Evolutionary conservation across 2,888 invertebrate genomes (phyloP).

Genomic region (Ecdyonurus torrentis): DNA sequence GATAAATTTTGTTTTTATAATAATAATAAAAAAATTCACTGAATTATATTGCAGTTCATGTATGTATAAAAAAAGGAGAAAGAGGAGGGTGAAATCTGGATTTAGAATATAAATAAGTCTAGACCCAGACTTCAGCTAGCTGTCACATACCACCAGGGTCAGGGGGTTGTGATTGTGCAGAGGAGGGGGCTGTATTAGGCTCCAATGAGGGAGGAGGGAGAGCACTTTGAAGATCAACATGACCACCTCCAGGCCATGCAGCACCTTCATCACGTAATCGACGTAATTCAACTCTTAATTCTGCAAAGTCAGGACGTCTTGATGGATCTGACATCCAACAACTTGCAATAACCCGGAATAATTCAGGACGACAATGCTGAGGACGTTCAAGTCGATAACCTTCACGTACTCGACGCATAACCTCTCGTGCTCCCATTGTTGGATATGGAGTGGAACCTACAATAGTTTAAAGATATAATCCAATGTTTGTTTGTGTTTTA

Average conservation of each 20-base stretch:
- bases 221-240: neutral
- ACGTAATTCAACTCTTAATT: conserved; percentile 28
- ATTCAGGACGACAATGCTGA: conserved; percentile 55
- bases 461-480: neutral
- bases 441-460: conserved; percentile 57
- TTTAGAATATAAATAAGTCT: neutral
- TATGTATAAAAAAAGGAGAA: too few species aligned
- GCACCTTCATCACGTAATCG: conserved; percentile 22
- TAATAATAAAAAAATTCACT: too few species aligned
- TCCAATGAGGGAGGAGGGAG: neutral
- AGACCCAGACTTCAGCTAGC: neutral
- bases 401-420: conserved; percentile 60
- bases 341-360: conserved; percentile 40
- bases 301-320: conserved; percentile 52
- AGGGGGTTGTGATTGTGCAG: neutral
- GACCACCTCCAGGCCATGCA: conserved; percentile 9
- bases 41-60: too few species aligned
- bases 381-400: conserved; percentile 65
- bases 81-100: neutral
- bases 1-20: too few species aligned
- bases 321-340: conserved; percentile 52
- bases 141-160: conserved; percentile 1
- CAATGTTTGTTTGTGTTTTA: neutral
- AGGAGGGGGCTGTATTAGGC: neutral
- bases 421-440: conserved; percentile 67